Base-by-base conservation (phyloP, 2,888 invertebrate genomes). In the Sesamia inferens region DNA sequence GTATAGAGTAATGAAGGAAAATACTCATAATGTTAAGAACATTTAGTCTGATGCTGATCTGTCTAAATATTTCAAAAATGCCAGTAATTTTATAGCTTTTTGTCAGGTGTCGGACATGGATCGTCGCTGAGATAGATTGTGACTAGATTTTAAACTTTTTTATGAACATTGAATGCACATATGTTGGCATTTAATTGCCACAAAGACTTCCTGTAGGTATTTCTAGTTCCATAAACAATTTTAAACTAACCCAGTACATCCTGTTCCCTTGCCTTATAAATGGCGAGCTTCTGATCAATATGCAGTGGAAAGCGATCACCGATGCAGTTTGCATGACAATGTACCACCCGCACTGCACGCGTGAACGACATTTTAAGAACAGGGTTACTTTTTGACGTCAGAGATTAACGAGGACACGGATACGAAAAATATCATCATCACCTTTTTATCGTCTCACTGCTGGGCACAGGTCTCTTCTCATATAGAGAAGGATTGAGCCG, bases 311-410 rank as follows among this genome's bases (percentile, higher is more conserved):
- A 85, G 79, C 76, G 55, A 81, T 74, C 63, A 58, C 42, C 66
- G 71, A 85, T 85, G 87, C 86, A 87, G 85, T 87, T 83, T 73
- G 88, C 85, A 88, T 89, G 76, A 75, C 80, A 89, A 87, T 85
- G 77, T 75, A 81, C 85, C 87, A 88, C 87, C 87, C 85, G 83
- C 87, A 83, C 74, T 62, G 83, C 73, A 68, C 51, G 64, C 69
- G 69, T 82, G 59, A 64, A 77, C 66, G 69, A 75, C 68, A 67
- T 65, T 71, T 55, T 74, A 77, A 81, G 78, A 74, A 69, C 76
- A 71, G 85, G 82, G 79, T 80, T 81, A 70, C 59, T 59, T 68
- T 71, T 64, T 81, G 83, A 82, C 79, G 68, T 67, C 79, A 70
- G 7, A 44, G 22, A n/a, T n/a, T n/a, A 80, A 67, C 47, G 78